A percentile compares a stretch with the other conserved stretches of the same genome.
phyloP scores from a whole-genome alignment of 2,113 vertebrate species.

The Calidris pygmaea region DNA sequence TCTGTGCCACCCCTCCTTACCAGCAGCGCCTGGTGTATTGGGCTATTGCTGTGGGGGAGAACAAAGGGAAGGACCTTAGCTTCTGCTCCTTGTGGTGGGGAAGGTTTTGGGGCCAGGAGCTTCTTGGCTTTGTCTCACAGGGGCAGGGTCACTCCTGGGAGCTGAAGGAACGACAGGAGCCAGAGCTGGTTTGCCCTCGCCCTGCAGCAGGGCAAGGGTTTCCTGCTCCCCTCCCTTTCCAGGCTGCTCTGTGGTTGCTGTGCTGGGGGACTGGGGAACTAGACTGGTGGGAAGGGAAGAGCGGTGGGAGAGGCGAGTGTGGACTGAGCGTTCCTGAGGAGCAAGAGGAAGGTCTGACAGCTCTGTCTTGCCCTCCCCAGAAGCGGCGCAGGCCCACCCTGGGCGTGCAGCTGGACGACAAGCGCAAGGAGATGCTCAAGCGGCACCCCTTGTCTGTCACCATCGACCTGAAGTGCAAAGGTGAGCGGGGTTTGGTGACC shows the following conservation, averaged over 20 bases:
- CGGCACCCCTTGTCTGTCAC: conserved; percentile 89
- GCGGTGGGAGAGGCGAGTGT: neutral
- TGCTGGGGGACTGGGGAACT: accelerated
- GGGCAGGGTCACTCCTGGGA: neutral
- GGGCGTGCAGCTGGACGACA: conserved; percentile 94
- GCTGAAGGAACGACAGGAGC: neutral
- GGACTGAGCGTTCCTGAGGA: accelerated
- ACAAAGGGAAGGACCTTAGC: neutral
- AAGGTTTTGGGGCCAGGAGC: neutral
- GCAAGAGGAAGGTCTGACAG: neutral
- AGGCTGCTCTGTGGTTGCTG: accelerated
- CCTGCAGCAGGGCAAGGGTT: neutral
- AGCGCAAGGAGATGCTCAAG: conserved; percentile 95
- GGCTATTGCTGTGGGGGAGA: neutral
- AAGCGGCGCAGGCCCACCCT: conserved; percentile 92
- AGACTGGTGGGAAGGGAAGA: neutral
- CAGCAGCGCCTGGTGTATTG: neutral
- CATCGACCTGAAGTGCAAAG: conserved; percentile 92
- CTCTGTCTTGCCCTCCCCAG: conserved; percentile 29
- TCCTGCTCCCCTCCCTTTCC: neutral
- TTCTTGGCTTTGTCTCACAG: neutral
- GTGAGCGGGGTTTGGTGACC: conserved; percentile 47
- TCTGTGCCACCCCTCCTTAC: neutral
- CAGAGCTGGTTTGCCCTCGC: accelerated
- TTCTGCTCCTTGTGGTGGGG: neutral